phyloP scores from a whole-genome alignment of 2,797 vertebrate species.

The Tenualosa ilisha region DNA sequence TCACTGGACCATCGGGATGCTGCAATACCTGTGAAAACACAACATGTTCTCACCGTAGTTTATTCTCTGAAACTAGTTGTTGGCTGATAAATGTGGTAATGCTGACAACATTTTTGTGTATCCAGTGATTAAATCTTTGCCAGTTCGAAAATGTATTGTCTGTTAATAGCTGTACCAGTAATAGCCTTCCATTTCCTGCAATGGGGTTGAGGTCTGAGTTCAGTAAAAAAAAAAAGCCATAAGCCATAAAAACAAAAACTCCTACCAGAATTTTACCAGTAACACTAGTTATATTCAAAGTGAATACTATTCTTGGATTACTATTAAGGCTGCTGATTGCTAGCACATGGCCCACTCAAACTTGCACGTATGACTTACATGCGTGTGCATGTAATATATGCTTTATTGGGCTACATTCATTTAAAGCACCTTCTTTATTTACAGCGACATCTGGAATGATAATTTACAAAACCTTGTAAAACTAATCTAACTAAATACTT shows the following conservation, averaged over 20 bases:
- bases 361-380: constrained; percentile 4
- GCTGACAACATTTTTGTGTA: neutral
- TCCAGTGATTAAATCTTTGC: neutral
- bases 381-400: neutral
- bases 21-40: neutral
- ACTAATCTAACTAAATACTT: constrained; percentile 13
- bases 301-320: neutral
- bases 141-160: neutral
- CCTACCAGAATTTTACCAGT: neutral
- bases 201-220: neutral
- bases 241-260: neutral
- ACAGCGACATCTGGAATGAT: neutral
- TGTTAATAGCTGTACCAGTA: neutral
- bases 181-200: neutral
- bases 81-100: neutral
- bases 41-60: neutral
- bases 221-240: neutral
- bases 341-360: constrained; percentile 14
- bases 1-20: neutral
- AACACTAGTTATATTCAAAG: neutral
- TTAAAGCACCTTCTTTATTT: constrained; percentile 9
- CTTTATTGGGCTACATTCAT: neutral
- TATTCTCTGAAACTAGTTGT: neutral
- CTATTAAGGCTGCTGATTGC: neutral
- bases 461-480: constrained; percentile 23